Percentiles rank a stretch among this genome's conserved stretches.
Evolutionary conservation across 1,140 invertebrate species (phyloP).

Genomic region (Aricia agestis): DNA sequence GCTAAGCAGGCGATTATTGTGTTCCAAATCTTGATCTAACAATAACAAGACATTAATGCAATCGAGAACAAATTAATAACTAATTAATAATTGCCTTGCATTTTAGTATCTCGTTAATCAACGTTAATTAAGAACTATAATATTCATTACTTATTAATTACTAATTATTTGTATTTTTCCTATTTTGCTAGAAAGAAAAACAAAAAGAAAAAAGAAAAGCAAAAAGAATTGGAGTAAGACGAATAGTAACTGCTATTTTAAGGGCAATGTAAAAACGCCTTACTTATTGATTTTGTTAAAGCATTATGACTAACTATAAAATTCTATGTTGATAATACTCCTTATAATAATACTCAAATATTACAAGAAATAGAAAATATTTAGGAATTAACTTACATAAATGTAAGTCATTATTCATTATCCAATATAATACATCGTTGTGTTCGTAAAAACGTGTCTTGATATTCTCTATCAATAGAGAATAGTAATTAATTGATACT

Average conservation of each 20-base stretch:
- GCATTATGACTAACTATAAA: too few species aligned
- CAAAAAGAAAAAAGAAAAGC: neutral
- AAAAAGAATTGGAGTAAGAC: neutral
- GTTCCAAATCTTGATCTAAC: neutral
- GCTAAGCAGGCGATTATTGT: neutral
- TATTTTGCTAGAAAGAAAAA: neutral
- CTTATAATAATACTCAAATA: too few species aligned
- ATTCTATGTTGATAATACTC: too few species aligned
- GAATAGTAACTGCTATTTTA: too few species aligned
- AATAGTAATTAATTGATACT: constrained; percentile 2
- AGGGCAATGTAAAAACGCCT: too few species aligned
- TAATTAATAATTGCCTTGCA: neutral
- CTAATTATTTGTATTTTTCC: neutral
- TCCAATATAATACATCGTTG: neutral
- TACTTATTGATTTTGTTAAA: too few species aligned
- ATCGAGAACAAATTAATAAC: neutral
- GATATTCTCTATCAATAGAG: neutral
- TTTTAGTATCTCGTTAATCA: neutral
- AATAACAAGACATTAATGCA: neutral
- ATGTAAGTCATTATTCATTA: neutral
- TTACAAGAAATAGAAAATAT: too few species aligned
- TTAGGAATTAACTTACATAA: too few species aligned
- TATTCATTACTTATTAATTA: neutral
- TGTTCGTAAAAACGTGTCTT: neutral
- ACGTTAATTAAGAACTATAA: neutral